Evolutionary conservation across 2,888 invertebrate genomes (phyloP).

Genomic region (Meghimatium bilineatum): DNA sequence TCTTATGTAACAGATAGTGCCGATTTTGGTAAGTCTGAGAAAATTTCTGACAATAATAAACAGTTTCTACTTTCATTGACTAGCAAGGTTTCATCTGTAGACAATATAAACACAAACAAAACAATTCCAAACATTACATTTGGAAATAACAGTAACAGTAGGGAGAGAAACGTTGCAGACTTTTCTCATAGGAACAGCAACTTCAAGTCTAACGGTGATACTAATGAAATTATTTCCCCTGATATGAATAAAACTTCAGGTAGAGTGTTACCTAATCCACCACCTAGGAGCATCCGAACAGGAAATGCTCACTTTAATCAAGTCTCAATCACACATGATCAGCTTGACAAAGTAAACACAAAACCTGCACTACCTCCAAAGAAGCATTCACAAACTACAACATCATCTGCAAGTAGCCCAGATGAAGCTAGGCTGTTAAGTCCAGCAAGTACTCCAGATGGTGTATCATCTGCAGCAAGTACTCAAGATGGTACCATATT

Average conservation of each 20-base stretch:
- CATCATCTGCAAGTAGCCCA: background rate
- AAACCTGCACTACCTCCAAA: background rate
- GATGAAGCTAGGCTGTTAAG: background rate
- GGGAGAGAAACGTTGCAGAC: background rate
- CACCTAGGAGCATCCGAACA: slow-evolving; percentile 1
- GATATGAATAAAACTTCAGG: background rate
- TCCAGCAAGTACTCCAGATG: background rate
- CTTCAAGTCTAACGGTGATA: background rate
- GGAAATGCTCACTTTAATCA: background rate
- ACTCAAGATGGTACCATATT: no score
- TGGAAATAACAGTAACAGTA: background rate
- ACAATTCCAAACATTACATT: no score
- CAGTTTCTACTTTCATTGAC: slow-evolving; percentile 23
- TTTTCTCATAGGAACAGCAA: background rate
- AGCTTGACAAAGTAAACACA: background rate
- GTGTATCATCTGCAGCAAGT: no score
- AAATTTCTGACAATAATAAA: slow-evolving; percentile 25
- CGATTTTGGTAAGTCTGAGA: background rate
- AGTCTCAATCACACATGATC: background rate
- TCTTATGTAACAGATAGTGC: background rate
- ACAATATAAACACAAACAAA: background rate
- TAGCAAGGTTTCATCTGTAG: background rate
- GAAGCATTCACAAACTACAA: background rate
- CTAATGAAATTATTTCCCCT: background rate
- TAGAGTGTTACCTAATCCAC: background rate